Evolutionary conservation across 92 coral and sea anemone species (phyloP), one percentile per base, ranked within the genome.

Genomic region (Muricea muricata): DNA sequence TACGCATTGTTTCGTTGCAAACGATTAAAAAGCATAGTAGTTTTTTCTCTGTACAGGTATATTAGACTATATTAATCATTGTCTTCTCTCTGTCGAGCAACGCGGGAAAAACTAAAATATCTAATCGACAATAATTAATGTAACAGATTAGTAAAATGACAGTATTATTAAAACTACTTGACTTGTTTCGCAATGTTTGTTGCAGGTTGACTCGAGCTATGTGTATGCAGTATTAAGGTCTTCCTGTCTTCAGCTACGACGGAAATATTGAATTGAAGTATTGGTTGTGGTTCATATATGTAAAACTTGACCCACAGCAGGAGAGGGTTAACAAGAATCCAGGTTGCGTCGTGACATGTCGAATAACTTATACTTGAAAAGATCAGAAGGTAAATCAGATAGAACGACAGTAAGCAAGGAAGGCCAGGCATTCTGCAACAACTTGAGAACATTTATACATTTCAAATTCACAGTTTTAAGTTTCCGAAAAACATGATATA

Each of bases 261-360:
- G 45, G 35, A 56, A 78, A 56, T 78, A 41, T 58, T 78, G 29
- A 50, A 55, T 24, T 37, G 68, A 78, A 78, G 83, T 78, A n/a
- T n/a, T 56, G 31, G 61, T 24, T 56, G 58, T 50, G 70, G 58
- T 58, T 35, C 34, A 20, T 28, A 39, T n/a, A 35, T 28, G 63
- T 32, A 25, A 34, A 55, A 55, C 83, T 78, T 78, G 83, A 78
- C 83, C 83, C 83, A 78, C 83, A 78, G 83, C 83, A 78, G 83
- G 83, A 35, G 56, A 78, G 57, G 83, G 83, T 78, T 78, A 78
- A 78, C 56, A 52, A 78, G 40, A 45, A 58, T 78, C 83, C 83
- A 78, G 83, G 83, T 45, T 78, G 56, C 63, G 71, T 78, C 83
- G 50, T 39, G 58, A 45, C 83, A 57, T 31, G 70, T 32, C 52